Evolutionary conservation across 1,140 invertebrate species (phyloP).

Genomic region (Drosophila nikananu): DNA sequence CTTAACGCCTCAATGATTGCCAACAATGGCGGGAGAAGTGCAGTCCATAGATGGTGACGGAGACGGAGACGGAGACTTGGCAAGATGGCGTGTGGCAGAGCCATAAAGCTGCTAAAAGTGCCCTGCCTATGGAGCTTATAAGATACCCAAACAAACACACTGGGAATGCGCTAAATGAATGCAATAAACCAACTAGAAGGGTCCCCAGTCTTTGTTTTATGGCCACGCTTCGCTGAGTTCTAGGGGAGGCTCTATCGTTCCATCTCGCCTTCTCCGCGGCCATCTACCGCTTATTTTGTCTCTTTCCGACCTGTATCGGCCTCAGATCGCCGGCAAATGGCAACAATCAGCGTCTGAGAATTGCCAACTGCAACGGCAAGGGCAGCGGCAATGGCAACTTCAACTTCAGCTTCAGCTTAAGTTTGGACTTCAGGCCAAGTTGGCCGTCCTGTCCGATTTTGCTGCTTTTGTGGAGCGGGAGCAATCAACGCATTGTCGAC

Average conservation of each 20-base stretch:
- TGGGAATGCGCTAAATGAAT: constrained; percentile 71
- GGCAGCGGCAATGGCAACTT: constrained; percentile 29
- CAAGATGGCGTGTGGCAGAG: constrained; percentile 69
- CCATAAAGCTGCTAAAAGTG: constrained; percentile 53
- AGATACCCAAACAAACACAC: constrained; percentile 42
- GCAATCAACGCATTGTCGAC: constrained; percentile 79
- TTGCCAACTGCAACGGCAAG: constrained; percentile 35
- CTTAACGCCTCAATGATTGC: constrained; percentile 56
- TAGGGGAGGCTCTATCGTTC: constrained; percentile 20
- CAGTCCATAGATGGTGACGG: not conserved
- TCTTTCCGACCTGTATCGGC: constrained; percentile 21
- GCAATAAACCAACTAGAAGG: constrained; percentile 69
- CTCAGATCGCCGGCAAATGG: constrained; percentile 68
- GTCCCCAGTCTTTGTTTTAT: constrained; percentile 55
- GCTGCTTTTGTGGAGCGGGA: constrained; percentile 49
- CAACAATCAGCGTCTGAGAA: constrained; percentile 65
- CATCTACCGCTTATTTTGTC: not conserved
- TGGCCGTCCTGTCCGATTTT: constrained; percentile 15
- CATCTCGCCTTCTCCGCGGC: constrained; percentile 1
- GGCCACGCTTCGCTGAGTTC: constrained; percentile 50
- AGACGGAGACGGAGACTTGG: constrained; percentile 14
- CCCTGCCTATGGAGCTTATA: constrained; percentile 50
- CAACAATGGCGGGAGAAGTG: constrained; percentile 51
- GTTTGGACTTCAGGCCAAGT: constrained; percentile 10
- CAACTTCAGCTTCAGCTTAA: constrained; percentile 23